Percentiles rank a stretch among this genome's conserved stretches.
These are phyloP conservation scores for Shinisaurus crocodilurus DNA, from an alignment of 2,113 vertebrate genomes.

Conservation along the genomic window DNA sequence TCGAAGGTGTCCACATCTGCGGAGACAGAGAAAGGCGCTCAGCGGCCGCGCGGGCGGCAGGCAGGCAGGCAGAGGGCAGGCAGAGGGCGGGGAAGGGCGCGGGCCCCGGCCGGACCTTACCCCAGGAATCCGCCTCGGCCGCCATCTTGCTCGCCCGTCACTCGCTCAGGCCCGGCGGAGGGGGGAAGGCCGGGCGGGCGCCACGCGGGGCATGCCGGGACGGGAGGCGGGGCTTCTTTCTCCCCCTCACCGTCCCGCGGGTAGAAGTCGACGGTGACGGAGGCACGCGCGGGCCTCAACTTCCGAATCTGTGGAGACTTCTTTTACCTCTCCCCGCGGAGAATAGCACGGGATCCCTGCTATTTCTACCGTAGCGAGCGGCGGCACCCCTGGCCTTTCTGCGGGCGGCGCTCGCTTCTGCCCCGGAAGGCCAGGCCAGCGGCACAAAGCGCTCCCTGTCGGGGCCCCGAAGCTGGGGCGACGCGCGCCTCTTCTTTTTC, in stretches of 20 bases:
- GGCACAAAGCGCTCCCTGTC: too few relatives aligned
- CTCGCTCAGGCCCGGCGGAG: conserved; percentile 54
- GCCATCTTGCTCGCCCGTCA: conserved; percentile 76
- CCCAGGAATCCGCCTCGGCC: conserved; percentile 88
- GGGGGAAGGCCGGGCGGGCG: background rate
- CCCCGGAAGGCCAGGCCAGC: too few relatives aligned
- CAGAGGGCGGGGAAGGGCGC: conserved; percentile 2
- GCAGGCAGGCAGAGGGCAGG: conserved; percentile 36
- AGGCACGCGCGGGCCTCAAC: background rate
- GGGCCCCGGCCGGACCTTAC: conserved; percentile 66
- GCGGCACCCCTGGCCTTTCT: too few relatives aligned
- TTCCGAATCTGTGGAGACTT: too few relatives aligned
- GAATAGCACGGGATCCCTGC: too few relatives aligned
- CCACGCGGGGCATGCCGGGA: conserved; percentile 70
- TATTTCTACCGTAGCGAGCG: too few relatives aligned
- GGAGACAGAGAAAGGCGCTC: background rate
- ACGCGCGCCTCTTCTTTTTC: too few relatives aligned
- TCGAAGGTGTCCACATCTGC: conserved; percentile 27
- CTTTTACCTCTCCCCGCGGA: too few relatives aligned
- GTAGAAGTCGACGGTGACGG: too few relatives aligned
- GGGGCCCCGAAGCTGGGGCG: too few relatives aligned
- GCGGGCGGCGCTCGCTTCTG: too few relatives aligned
- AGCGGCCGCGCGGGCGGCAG: conserved; percentile 13
- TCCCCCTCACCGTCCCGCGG: too few relatives aligned
- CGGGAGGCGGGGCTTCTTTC: background rate